Conservation (phyloP, 2,113 vertebrate species). For the Anas platyrhynchos region DNA sequence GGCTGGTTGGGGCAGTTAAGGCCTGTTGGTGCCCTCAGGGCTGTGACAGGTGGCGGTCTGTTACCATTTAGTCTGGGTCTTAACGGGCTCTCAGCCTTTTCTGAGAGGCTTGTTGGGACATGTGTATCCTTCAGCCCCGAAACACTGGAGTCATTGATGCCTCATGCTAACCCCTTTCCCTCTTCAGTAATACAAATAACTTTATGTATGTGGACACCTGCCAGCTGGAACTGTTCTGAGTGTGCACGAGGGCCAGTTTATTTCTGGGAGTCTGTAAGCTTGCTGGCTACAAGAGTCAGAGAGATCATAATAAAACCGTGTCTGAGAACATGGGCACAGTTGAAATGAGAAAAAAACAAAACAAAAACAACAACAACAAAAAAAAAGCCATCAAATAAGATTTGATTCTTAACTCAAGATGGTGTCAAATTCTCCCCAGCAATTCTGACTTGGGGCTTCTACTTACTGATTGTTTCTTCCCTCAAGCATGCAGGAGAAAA, state of each 20-base stretch:
- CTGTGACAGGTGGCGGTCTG: background rate
- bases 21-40: background rate
- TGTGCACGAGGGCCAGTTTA: background rate
- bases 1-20: background rate
- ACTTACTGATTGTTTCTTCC: background rate
- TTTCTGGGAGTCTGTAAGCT: background rate
- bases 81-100: background rate
- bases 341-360: background rate
- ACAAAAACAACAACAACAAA: no score
- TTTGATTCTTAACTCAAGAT: background rate
- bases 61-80: background rate
- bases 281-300: background rate
- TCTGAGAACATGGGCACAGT: background rate
- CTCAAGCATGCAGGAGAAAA: background rate
- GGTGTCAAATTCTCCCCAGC: background rate
- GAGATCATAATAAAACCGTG: background rate
- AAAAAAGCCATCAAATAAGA: background rate
- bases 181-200: background rate
- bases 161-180: background rate
- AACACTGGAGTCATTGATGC: background rate
- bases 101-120: background rate
- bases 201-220: background rate
- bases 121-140: background rate
- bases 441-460: background rate
- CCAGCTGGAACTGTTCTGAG: background rate